Base-by-base conservation (phyloP, 2,797 vertebrate species). In the Ceryle rudis region DNA sequence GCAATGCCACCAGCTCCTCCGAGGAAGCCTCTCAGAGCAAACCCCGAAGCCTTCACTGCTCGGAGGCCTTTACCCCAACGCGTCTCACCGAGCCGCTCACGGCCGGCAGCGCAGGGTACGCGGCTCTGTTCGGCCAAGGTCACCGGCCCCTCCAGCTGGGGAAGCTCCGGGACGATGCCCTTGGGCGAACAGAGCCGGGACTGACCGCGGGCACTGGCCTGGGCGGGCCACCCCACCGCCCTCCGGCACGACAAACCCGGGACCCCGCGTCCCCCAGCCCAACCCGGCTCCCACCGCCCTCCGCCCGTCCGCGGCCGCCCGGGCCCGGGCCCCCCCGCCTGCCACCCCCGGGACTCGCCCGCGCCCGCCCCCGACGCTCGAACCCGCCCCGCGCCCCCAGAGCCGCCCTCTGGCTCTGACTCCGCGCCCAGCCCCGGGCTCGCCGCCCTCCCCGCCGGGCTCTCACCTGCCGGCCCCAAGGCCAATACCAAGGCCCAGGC, bases 121-220 rank as follows among this genome's bases (percentile, higher is more conserved):
- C 37, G n/a, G 55, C 62, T 82, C 54, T 60, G 3, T 75, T 42
- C 58, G 9, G 35, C 88, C 91, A 93, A 94, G 94, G 88, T 87
- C 90, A 90, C 79, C 57, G 44, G 69, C 11, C 28, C 64, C 46
- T 1, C 4, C 6, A 0, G 16, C 25, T 6, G 33, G 71, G 60
- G 57, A 26, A 70, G 62, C 73, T 33, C 14, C 12, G n/a, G 57
- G 64, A 55, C 6, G 5, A 52, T 44, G 82, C 58, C 91, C 91
- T 95, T 67, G 82, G 58, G 55, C 20, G 6, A 77, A 35, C 58
- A 5, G 61, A 29, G 47, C 42, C 1, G 23, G 46, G 33, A 10
- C 15, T 3, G 44, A 29, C 19, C 16, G 3, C 49, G 14, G 25
- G 25, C 15, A 51, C 49, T 26, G 11, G 9, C 37, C 37, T 37